These are phyloP conservation scores for Palythoa grandis DNA, from an alignment of 92 coral and sea anemone genomes.

Conservation along the genomic window DNA sequence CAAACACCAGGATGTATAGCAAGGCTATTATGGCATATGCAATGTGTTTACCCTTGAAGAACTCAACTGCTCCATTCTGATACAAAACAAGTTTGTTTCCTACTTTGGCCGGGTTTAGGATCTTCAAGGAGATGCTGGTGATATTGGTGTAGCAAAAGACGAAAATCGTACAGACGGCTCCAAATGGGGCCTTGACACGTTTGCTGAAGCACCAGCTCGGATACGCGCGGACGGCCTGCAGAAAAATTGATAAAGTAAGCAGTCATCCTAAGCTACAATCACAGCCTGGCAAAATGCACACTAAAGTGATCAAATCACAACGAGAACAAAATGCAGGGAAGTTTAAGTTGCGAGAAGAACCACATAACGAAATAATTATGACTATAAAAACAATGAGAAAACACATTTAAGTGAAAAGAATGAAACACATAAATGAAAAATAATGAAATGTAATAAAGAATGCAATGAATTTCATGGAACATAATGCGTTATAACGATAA, in stretches of 20 bases:
- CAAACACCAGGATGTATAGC: slow-evolving; percentile 64
- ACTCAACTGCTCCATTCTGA: slow-evolving; percentile 69
- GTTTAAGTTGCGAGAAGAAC: too few species aligned
- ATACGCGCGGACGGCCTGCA: slow-evolving; percentile 60
- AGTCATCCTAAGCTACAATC: background rate
- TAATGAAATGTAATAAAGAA: too few species aligned
- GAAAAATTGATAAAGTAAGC: background rate
- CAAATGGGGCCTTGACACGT: slow-evolving; percentile 78
- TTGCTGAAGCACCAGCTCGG: slow-evolving; percentile 89
- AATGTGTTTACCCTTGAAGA: slow-evolving; percentile 74
- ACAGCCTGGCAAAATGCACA: too few species aligned
- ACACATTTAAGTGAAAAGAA: too few species aligned
- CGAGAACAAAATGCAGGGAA: too few species aligned
- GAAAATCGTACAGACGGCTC: slow-evolving; percentile 89
- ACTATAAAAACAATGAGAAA: too few species aligned
- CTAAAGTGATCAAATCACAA: too few species aligned
- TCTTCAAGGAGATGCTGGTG: slow-evolving; percentile 83
- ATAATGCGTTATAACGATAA: too few species aligned
- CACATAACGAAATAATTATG: too few species aligned
- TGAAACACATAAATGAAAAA: too few species aligned
- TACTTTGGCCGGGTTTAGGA: slow-evolving; percentile 68
- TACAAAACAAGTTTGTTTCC: slow-evolving; percentile 59
- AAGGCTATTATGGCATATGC: slow-evolving; percentile 75
- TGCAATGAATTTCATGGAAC: too few species aligned
- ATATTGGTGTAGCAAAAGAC: slow-evolving; percentile 93